A percentile compares a stretch with the other conserved stretches of the same genome.
These are phyloP conservation scores for Phoeniculus purpureus DNA, from an alignment of 2,797 vertebrate genomes.

Conservation along the genomic window DNA sequence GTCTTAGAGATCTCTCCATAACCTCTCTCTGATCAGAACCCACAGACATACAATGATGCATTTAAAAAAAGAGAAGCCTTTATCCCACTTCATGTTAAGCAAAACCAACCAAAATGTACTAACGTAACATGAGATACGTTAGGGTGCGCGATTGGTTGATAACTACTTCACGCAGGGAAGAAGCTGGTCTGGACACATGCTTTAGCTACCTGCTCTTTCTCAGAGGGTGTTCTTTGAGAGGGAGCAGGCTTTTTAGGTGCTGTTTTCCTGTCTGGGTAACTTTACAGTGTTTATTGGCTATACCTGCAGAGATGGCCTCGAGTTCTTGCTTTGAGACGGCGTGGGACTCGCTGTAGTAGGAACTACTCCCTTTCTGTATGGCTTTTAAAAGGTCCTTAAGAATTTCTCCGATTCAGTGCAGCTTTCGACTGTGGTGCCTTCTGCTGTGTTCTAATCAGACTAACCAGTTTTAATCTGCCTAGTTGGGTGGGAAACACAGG, in stretches of 20 bases:
- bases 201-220: neutral
- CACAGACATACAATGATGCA: too few relatives aligned
- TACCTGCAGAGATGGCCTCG: neutral
- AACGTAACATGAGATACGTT: neutral
- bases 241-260: neutral
- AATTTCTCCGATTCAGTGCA: neutral
- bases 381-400: neutral
- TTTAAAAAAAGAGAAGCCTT: too few relatives aligned
- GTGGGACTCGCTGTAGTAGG: neutral
- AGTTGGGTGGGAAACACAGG: constrained; percentile 10
- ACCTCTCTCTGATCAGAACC: too few relatives aligned
- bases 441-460: neutral
- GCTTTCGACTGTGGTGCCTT: neutral
- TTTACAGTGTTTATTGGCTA: neutral
- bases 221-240: neutral
- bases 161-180: neutral
- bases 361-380: neutral
- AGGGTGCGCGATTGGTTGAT: neutral
- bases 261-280: neutral
- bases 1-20: too few relatives aligned
- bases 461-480: constrained; percentile 16
- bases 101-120: neutral
- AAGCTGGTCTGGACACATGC: fast-evolving
- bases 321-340: neutral
- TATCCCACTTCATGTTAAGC: neutral